phyloP scores from a whole-genome alignment of 1,140 invertebrate genomes.

The Aradophagus sp. region DNA sequence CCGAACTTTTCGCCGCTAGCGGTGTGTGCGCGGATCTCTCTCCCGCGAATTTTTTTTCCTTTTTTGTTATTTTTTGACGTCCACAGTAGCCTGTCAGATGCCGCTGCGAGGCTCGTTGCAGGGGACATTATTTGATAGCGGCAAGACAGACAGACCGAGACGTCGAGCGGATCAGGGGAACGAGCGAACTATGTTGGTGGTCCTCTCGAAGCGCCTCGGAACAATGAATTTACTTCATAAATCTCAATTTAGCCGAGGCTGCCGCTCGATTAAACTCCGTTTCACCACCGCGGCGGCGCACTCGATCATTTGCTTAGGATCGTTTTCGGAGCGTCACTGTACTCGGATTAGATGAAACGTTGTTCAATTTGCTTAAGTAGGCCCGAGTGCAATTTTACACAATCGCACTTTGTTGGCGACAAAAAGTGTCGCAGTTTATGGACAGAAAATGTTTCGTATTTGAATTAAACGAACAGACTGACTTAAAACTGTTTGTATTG shows the following conservation, averaged over 20 bases:
- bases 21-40: slow-evolving; percentile 34
- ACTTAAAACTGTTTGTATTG: no score
- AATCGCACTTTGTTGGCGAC: no score
- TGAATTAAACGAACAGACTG: no score
- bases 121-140: slow-evolving; percentile 71
- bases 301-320: slow-evolving; percentile 65
- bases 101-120: slow-evolving; percentile 63
- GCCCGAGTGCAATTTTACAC: no score
- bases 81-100: slow-evolving; percentile 63
- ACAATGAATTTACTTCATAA: slow-evolving; percentile 75
- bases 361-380: no score
- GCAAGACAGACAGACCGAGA: slow-evolving; percentile 54
- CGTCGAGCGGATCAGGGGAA: slow-evolving; percentile 42
- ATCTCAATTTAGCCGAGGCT: slow-evolving; percentile 72
- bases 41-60: slow-evolving; percentile 35
- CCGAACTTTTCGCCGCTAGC: slow-evolving; percentile 34
- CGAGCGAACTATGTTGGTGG: slow-evolving; percentile 67
- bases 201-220: slow-evolving; percentile 67
- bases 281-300: slow-evolving; percentile 60
- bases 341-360: slow-evolving; percentile 5
- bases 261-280: slow-evolving; percentile 72
- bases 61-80: slow-evolving; percentile 44
- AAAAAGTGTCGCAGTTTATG: no score
- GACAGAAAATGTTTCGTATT: no score
- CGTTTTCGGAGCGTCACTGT: slow-evolving; percentile 17